Conservation (phyloP, 2,888 invertebrate species). For the Ceratothoa steindachneri region DNA sequence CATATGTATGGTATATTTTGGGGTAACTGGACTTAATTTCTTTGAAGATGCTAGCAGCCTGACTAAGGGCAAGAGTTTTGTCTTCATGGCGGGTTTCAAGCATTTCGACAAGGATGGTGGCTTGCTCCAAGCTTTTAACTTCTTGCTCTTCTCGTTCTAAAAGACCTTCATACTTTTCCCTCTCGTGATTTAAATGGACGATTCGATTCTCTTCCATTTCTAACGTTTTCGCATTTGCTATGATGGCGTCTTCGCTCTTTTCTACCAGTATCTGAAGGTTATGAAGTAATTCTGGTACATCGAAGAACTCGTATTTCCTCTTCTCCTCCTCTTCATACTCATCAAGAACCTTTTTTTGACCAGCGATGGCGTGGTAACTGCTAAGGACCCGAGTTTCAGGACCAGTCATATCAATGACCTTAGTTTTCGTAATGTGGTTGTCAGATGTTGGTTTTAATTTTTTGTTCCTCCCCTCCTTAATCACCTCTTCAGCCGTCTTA, state of each 20-base stretch:
- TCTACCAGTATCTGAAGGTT: slow-evolving; percentile 87
- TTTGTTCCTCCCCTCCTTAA: slow-evolving; percentile 66
- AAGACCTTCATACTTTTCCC: slow-evolving; percentile 64
- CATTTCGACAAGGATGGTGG: slow-evolving; percentile 66
- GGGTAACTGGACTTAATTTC: slow-evolving; percentile 56
- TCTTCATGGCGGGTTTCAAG: slow-evolving; percentile 50
- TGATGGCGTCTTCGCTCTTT: slow-evolving; percentile 91
- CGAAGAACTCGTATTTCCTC: slow-evolving; percentile 53
- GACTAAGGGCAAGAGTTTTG: slow-evolving; percentile 60
- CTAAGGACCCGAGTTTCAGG: slow-evolving; percentile 85
- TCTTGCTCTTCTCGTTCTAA: slow-evolving; percentile 69
- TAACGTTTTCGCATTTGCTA: slow-evolving; percentile 73
- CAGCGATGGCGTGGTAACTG: slow-evolving; percentile 85
- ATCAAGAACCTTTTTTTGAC: slow-evolving; percentile 60
- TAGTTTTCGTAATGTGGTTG: slow-evolving; percentile 75
- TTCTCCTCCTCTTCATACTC: slow-evolving; percentile 61
- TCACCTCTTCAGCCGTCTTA: slow-evolving; percentile 78
- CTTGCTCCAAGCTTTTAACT: slow-evolving; percentile 66
- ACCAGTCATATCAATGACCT: slow-evolving; percentile 98
- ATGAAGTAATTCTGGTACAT: slow-evolving; percentile 82
- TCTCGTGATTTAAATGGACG: slow-evolving; percentile 73
- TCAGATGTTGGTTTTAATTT: slow-evolving; percentile 29
- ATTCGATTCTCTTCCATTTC: slow-evolving; percentile 74
- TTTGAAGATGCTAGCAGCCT: slow-evolving; percentile 61
- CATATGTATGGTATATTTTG: slow-evolving; percentile 40